These are phyloP conservation scores for Dreissena rostriformis DNA, from an alignment of 1,140 invertebrate species.

Conservation along the genomic window DNA sequence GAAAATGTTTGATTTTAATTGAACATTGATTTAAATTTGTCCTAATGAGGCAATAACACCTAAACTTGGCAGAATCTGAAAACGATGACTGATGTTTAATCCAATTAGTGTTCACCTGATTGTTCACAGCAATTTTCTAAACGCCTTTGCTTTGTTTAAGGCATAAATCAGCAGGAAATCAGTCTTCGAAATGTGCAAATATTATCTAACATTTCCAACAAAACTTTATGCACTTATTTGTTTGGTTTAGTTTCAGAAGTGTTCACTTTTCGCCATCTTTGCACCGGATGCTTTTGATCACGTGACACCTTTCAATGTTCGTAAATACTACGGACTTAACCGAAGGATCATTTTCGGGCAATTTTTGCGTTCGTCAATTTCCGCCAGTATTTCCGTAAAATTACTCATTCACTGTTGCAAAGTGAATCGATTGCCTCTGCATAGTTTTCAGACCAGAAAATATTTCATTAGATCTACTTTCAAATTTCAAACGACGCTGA, in stretches of 20 bases:
- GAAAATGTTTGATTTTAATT: neutral
- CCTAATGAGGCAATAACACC: neutral
- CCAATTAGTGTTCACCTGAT: neutral
- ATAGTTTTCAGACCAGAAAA: no score
- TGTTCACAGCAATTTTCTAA: neutral
- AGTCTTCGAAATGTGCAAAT: neutral
- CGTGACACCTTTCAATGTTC: conserved; percentile 31
- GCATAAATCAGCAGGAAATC: neutral
- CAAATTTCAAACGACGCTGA: no score
- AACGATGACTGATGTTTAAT: neutral
- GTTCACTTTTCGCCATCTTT: conserved; percentile 41
- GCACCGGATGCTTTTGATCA: conserved; percentile 50
- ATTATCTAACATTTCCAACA: neutral
- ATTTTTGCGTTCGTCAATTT: no score
- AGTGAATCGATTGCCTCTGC: no score
- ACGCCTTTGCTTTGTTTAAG: neutral
- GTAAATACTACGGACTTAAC: neutral
- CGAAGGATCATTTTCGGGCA: neutral
- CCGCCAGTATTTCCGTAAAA: no score
- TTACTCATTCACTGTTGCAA: no score
- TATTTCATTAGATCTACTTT: no score
- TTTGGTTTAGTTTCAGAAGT: neutral
- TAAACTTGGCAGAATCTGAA: neutral
- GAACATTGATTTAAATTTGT: neutral
- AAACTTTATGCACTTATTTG: neutral